Evolutionary conservation across 2,888 invertebrate genomes (phyloP), one percentile per base, ranked within the genome.

Genomic region (Hedya salicella): DNA sequence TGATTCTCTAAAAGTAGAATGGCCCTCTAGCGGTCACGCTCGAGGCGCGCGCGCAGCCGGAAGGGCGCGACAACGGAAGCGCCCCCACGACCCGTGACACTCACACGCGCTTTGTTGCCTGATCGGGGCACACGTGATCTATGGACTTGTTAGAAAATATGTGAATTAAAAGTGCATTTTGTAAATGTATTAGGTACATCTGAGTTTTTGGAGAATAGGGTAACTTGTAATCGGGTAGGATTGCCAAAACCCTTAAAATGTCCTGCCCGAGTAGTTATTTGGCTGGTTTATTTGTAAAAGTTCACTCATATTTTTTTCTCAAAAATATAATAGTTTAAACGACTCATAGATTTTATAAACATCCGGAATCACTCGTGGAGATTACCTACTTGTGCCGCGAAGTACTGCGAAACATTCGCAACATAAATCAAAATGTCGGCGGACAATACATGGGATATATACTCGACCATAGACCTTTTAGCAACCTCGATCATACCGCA

Each of bases 31-130:
- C 76, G 79, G 90, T 89, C 88, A 89, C 88, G 91, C 83, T 84
- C 79, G 75, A 74, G 75, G 85, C 85, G 87, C 88, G 77, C 80
- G 85, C 86, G 85, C 87, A 82, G 73, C 87, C 87, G 87, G 91
- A 91, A 91, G 91, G 91, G 91, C 84, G 91, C 89, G 90, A 85
- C 81, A 69, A 84, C 89, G 89, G 90, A 90, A 85, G 71, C 80
- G 84, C 82, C 86, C 86, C 80, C 82, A 78, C 82, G 79, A 83
- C 85, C 85, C 87, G 86, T 85, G 89, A 90, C 89, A 46, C 74
- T 76, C 88, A 87, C 78, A 89, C 83, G 79, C 79, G 86, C 79
- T 78, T 82, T 81, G 86, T 82, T 79, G 73, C 74, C 78, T 78
- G 78, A 71, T 75, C 81, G 78, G 75, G 73, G 73, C 81, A 85